These are phyloP conservation scores for Tyrannus savana DNA, from an alignment of 2,113 vertebrate genomes.

Conservation along the genomic window DNA sequence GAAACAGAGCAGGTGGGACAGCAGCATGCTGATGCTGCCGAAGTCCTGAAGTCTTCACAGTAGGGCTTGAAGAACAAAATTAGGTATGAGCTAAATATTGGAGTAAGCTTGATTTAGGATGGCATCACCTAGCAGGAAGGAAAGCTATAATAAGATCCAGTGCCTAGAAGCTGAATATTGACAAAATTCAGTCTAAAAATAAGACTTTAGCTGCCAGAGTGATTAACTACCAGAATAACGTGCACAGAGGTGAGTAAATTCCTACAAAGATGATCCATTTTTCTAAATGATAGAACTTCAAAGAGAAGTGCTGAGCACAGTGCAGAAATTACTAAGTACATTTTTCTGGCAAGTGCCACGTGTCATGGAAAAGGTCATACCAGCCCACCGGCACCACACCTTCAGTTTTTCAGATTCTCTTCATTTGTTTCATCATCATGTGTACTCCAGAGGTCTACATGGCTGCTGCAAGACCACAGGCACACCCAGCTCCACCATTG, in stretches of 20 bases:
- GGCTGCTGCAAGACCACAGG: background rate
- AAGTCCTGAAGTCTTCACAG: background rate
- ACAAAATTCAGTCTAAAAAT: constrained; percentile 26
- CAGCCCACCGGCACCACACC: background rate
- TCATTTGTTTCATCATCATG: background rate
- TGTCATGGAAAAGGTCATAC: background rate
- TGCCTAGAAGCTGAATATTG: background rate
- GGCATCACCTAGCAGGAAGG: background rate
- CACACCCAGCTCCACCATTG: background rate
- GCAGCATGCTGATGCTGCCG: background rate
- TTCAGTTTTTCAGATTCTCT: background rate
- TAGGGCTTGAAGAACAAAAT: background rate
- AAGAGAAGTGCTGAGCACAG: background rate
- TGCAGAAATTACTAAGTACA: background rate
- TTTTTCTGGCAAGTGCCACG: background rate
- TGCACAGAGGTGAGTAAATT: background rate
- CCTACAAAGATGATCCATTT: constrained; percentile 14
- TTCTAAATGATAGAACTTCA: background rate
- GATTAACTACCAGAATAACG: constrained; percentile 24
- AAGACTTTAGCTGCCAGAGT: background rate
- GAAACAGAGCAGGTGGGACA: background rate
- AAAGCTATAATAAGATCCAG: background rate
- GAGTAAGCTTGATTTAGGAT: background rate
- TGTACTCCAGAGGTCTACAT: background rate
- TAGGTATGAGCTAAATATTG: background rate